Percentiles rank a stretch among this genome's conserved stretches.
Evolutionary conservation across 2,113 vertebrate species (phyloP).

Genomic region (Bombycilla garrulus): DNA sequence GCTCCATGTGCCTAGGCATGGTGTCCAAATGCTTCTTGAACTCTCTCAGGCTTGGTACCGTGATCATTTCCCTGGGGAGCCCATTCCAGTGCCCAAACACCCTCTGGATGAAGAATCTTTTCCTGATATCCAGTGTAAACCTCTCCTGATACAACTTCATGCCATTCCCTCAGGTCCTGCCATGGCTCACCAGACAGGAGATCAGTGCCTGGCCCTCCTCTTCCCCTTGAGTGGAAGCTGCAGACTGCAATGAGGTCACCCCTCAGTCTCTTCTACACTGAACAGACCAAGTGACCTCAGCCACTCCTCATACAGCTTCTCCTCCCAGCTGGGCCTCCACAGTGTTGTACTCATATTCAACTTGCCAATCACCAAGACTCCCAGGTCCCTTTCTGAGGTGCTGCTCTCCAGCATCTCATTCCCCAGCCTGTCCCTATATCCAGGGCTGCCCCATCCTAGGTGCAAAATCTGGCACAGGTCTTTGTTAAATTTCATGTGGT

Average conservation of each 20-base stretch:
- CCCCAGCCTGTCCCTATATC: neutral
- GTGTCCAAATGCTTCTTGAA: neutral
- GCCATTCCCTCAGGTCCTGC: neutral
- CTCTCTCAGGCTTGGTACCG: neutral
- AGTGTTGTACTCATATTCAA: neutral
- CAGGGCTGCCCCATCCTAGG: neutral
- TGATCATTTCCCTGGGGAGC: neutral
- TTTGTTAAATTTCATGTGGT: neutral
- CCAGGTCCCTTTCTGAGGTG: neutral
- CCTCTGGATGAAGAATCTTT: neutral
- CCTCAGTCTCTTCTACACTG: neutral
- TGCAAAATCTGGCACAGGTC: neutral
- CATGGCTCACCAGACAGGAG: neutral
- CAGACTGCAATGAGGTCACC: neutral
- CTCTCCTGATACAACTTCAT: neutral
- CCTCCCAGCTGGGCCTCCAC: neutral
- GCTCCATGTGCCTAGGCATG: neutral
- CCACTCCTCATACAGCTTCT: fast-evolving
- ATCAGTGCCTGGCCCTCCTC: neutral
- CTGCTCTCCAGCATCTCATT: neutral
- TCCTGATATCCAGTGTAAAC: neutral
- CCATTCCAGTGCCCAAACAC: neutral
- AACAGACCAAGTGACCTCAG: neutral
- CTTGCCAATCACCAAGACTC: neutral
- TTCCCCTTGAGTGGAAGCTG: neutral